Percentiles rank a stretch among this genome's conserved stretches.
phyloP scores from a whole-genome alignment of 2,113 vertebrate genomes.

The Cryptotis parvus region DNA sequence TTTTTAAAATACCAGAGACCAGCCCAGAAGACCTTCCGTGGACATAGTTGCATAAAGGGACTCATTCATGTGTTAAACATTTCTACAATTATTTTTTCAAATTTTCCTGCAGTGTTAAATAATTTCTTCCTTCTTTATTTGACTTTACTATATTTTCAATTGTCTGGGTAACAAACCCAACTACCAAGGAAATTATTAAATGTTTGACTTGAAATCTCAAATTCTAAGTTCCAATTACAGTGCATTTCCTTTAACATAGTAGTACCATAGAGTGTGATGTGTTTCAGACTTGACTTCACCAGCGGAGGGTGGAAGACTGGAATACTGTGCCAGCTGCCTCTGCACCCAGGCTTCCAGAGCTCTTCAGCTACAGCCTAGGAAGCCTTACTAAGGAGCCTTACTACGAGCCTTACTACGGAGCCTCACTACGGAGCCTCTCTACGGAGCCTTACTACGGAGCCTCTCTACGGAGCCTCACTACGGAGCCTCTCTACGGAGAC shows the following conservation, averaged over 20 bases:
- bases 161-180: slow-evolving; percentile 9
- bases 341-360: neutral
- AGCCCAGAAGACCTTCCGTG: neutral
- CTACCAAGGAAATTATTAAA: slow-evolving; percentile 30
- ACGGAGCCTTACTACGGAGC: no score
- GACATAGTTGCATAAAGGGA: no score
- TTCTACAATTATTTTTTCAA: neutral
- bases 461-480: no score
- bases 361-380: no score
- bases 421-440: no score
- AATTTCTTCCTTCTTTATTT: neutral
- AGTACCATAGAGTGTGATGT: neutral
- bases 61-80: neutral
- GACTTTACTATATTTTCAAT: neutral
- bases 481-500: no score
- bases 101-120: neutral
- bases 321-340: neutral
- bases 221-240: slow-evolving; percentile 14
- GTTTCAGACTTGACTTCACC: slow-evolving; percentile 41
- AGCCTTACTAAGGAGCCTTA: no score
- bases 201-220: neutral
- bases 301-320: neutral
- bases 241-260: neutral
- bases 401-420: no score
- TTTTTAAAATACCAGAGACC: neutral